phyloP scores from a whole-genome alignment of 2,113 vertebrate species.

The Eidolon helvum region DNA sequence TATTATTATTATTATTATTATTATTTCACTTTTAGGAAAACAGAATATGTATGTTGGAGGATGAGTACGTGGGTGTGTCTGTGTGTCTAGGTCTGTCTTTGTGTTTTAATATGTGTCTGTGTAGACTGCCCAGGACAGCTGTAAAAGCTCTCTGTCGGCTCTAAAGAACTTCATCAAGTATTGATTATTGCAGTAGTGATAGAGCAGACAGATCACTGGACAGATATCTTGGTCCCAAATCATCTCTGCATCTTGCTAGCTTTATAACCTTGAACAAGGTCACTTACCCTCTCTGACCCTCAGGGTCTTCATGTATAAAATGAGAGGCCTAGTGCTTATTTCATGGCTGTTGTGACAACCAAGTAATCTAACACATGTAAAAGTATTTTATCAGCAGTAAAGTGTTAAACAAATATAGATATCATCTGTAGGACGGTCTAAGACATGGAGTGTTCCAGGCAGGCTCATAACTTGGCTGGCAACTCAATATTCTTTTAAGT shows the following conservation, averaged over 20 bases:
- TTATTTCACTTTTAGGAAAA: not conserved
- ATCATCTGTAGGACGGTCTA: not conserved
- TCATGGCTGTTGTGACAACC: not conserved
- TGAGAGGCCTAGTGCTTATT: not conserved
- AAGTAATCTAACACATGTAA: not conserved
- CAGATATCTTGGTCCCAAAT: not conserved
- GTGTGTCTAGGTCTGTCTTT: not conserved
- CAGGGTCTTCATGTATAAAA: not conserved
- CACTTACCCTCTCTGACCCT: not conserved
- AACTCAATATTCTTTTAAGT: not conserved
- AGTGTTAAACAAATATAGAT: not conserved
- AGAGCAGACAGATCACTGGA: not conserved
- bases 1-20: not conserved
- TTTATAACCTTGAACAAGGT: not conserved
- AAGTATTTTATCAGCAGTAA: not conserved
- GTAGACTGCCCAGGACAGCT: not conserved
- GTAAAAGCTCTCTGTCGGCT: not conserved
- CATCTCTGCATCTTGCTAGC: not conserved
- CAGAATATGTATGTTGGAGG: not conserved
- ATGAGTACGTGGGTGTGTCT: not conserved
- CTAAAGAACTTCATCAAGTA: not conserved
- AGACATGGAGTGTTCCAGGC: not conserved
- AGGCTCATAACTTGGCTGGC: not conserved
- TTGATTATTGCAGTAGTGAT: not conserved
- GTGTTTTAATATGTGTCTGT: not conserved